A percentile compares a stretch with the other conserved stretches of the same genome.
These are phyloP conservation scores for Asteroscopus sphinx DNA, from an alignment of 2,888 invertebrate genomes.

Conservation along the genomic window DNA sequence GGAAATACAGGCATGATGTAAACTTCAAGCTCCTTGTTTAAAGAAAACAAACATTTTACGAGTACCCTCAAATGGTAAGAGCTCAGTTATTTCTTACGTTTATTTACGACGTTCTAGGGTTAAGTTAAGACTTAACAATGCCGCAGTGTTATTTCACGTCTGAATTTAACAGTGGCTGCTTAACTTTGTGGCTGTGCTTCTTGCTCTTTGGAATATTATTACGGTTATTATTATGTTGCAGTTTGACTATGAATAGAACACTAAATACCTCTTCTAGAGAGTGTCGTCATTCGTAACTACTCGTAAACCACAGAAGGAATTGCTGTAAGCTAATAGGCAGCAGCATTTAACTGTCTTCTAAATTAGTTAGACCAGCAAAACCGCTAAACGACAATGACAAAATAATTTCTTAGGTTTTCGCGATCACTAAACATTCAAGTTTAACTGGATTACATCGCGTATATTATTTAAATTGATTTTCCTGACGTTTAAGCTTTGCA, in stretches of 20 bases:
- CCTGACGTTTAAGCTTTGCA: too few species aligned
- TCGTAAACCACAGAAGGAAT: too few species aligned
- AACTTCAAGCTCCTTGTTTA: constrained; percentile 3
- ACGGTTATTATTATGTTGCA: constrained; percentile 4
- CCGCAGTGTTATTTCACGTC: constrained; percentile 38
- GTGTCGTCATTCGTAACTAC: too few species aligned
- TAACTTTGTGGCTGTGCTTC: constrained; percentile 31
- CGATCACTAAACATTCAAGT: too few species aligned
- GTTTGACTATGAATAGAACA: constrained; percentile 22
- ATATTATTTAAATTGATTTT: too few species aligned
- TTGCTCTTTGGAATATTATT: constrained; percentile 24
- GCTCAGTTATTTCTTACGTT: constrained; percentile 27
- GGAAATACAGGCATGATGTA: background rate
- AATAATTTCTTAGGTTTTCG: too few species aligned
- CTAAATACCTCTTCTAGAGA: too few species aligned
- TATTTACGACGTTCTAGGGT: constrained; percentile 36
- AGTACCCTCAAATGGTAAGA: constrained; percentile 22
- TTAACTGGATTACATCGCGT: too few species aligned
- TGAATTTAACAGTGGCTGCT: constrained; percentile 31
- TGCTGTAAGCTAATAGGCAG: too few species aligned
- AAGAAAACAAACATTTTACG: constrained; percentile 35
- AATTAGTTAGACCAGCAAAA: too few species aligned
- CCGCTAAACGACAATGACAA: too few species aligned
- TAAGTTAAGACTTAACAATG: constrained; percentile 29
- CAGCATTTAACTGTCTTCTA: too few species aligned